phyloP scores from a whole-genome alignment of 92 coral and sea anemone species.

The Phenganax stokvisi region DNA sequence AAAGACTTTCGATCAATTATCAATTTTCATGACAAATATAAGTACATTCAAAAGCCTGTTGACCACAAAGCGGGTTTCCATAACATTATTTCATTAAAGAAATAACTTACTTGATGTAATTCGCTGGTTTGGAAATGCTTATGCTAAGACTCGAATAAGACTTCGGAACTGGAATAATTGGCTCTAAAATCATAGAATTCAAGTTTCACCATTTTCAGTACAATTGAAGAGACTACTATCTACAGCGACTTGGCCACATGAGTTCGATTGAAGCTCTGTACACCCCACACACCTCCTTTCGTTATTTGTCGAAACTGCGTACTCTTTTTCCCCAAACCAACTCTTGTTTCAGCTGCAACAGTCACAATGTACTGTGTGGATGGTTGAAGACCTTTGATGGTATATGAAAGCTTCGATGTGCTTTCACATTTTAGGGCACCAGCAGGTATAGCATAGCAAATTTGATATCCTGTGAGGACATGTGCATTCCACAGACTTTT shows the following conservation, averaged over 20 bases:
- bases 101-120: background rate
- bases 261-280: too few species aligned
- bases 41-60: too few species aligned
- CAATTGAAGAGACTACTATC: background rate
- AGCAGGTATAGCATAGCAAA: background rate
- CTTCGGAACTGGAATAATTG: background rate
- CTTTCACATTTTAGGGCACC: too few species aligned
- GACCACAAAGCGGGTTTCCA: too few species aligned
- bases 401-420: too few species aligned
- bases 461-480: background rate
- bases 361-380: background rate
- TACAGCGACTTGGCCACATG: too few species aligned
- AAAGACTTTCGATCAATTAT: too few species aligned
- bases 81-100: background rate
- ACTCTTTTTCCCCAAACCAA: background rate
- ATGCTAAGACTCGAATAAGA: background rate
- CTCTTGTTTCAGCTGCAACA: background rate
- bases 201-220: too few species aligned
- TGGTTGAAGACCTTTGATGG: too few species aligned
- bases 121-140: background rate
- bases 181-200: background rate
- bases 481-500: background rate
- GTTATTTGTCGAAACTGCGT: background rate
- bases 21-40: too few species aligned
- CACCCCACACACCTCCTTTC: background rate